A percentile compares a stretch with the other conserved stretches of the same genome.
These are phyloP conservation scores for Halcyon senegalensis DNA, from an alignment of 2,113 vertebrate species.

Conservation along the genomic window DNA sequence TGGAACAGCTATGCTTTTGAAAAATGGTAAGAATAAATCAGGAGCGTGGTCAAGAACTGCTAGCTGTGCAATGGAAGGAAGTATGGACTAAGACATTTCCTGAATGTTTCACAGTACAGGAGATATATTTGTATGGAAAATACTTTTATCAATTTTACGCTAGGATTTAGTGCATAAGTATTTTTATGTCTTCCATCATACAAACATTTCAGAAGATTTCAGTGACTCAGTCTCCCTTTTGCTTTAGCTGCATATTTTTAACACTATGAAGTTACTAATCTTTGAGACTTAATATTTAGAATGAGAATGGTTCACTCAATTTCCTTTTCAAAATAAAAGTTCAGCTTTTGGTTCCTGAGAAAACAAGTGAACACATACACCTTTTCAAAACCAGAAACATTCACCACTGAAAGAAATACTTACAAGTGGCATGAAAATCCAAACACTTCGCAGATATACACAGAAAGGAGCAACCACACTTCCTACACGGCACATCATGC, in stretches of 20 bases:
- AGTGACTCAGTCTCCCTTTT: neutral
- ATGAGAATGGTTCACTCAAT: neutral
- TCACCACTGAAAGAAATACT: neutral
- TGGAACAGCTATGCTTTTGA: neutral
- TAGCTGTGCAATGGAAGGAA: neutral
- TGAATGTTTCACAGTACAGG: neutral
- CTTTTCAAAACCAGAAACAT: neutral
- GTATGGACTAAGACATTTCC: neutral
- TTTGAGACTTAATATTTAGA: neutral
- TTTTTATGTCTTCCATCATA: neutral
- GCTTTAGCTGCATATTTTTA: neutral
- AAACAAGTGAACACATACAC: neutral
- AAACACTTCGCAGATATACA: conserved; percentile 83
- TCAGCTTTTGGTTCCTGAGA: neutral
- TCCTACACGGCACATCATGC: conserved; percentile 89
- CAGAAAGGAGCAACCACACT: conserved; percentile 89
- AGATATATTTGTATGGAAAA: neutral
- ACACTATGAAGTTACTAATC: neutral
- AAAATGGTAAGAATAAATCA: neutral
- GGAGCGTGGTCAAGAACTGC: neutral
- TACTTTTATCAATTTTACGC: neutral
- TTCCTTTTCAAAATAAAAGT: neutral
- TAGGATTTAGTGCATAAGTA: neutral
- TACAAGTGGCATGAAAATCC: conserved; percentile 91
- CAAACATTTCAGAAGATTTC: neutral